Percentiles rank a stretch among this genome's conserved stretches.
phyloP scores from a whole-genome alignment of 2,113 vertebrate genomes.

The Toxotes jaculatrix region DNA sequence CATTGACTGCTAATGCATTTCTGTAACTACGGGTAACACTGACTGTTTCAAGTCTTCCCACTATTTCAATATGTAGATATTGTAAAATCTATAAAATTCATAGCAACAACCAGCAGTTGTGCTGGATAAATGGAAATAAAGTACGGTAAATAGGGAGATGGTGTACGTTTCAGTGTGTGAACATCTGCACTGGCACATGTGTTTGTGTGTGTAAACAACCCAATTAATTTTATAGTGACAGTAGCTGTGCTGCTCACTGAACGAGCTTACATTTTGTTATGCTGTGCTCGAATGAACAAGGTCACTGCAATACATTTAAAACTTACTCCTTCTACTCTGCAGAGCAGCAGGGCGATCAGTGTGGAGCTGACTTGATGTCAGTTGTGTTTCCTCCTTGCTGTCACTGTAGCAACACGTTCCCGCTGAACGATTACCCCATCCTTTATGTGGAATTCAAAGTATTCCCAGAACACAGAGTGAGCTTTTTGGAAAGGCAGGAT shows the following conservation, averaged over 20 bases:
- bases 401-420: neutral
- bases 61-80: neutral
- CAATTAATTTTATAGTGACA: neutral
- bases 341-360: neutral
- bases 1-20: slow-evolving; percentile 53
- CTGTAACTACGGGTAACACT: neutral
- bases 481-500: neutral
- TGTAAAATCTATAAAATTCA: neutral
- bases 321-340: neutral
- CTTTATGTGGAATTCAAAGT: neutral
- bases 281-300: neutral
- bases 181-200: neutral
- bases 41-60: neutral
- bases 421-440: neutral
- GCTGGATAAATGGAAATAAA: no score
- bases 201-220: neutral
- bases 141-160: neutral
- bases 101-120: neutral
- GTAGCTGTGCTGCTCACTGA: neutral
- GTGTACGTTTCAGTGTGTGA: neutral
- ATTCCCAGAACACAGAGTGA: neutral
- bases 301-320: neutral
- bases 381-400: neutral
- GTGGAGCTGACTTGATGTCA: neutral
- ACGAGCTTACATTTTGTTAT: neutral